Conservation (phyloP, 2,797 vertebrate species). For the Clarias platycephalus region DNA sequence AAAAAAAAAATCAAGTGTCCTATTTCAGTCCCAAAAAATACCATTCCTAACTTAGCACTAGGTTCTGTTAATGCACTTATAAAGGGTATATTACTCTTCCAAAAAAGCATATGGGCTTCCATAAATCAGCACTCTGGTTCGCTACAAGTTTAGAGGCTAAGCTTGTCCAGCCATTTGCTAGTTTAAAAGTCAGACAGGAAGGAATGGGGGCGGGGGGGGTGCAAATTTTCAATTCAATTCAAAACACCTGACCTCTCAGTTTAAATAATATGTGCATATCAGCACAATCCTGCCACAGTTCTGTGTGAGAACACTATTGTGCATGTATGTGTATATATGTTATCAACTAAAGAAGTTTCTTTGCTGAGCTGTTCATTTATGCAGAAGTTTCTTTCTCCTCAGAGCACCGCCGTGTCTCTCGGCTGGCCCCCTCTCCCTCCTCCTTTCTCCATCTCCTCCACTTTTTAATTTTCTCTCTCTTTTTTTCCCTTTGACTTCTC, state of each 20-base stretch:
- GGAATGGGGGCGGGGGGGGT: slow-evolving; percentile 54
- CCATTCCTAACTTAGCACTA: slow-evolving; percentile 66
- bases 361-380: slow-evolving; percentile 66
- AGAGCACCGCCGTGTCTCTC: slow-evolving; percentile 39
- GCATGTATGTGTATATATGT: slow-evolving; percentile 29
- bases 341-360: slow-evolving; percentile 60
- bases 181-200: slow-evolving; percentile 25
- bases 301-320: slow-evolving; percentile 36
- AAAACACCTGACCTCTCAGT: slow-evolving; percentile 62
- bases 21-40: slow-evolving; percentile 51
- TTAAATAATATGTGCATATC: slow-evolving; percentile 54
- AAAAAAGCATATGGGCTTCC: slow-evolving; percentile 66
- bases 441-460: slow-evolving; percentile 26
- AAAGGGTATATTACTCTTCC: slow-evolving; percentile 57
- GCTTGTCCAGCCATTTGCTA: slow-evolving; percentile 49
- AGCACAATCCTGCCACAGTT: slow-evolving; percentile 58
- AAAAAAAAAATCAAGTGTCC: slow-evolving; percentile 68
- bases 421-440: slow-evolving; percentile 25
- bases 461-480: slow-evolving; percentile 29
- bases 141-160: slow-evolving; percentile 54
- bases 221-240: slow-evolving; percentile 59
- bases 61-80: slow-evolving; percentile 64
- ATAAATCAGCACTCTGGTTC: slow-evolving; percentile 66
- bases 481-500: slow-evolving; percentile 42
- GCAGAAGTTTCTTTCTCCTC: slow-evolving; percentile 63